These are phyloP conservation scores for Xestia ashworthii DNA, from an alignment of 2,888 invertebrate species.

Conservation along the genomic window DNA sequence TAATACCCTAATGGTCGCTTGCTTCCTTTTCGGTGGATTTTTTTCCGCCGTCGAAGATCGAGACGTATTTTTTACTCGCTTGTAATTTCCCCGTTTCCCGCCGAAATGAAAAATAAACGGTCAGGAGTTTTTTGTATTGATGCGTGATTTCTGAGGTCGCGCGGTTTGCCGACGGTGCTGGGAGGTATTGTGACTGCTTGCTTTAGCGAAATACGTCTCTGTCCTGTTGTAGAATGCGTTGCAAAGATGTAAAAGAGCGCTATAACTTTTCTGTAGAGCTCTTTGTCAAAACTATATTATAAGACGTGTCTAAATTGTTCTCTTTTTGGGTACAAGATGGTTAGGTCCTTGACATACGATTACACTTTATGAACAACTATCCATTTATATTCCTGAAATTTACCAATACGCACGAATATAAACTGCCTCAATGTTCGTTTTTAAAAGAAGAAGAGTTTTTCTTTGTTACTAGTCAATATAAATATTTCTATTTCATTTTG, in stretches of 20 bases:
- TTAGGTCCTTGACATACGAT: not conserved
- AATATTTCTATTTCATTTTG: not conserved
- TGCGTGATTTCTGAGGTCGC: constrained; percentile 72
- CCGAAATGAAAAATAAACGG: constrained; percentile 85
- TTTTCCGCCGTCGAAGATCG: constrained; percentile 86
- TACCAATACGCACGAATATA: not conserved
- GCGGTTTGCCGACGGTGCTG: constrained; percentile 10
- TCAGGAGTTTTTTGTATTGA: constrained; percentile 76
- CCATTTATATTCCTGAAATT: not conserved
- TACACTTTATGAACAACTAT: not conserved
- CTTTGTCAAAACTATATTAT: not conserved
- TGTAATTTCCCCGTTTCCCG: constrained; percentile 88
- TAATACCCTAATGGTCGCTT: constrained; percentile 90
- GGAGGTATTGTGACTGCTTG: constrained; percentile 8
- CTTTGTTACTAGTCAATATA: not conserved
- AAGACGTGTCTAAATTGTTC: not conserved
- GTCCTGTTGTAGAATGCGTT: not conserved
- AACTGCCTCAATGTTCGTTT: not conserved
- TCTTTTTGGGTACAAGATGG: not conserved
- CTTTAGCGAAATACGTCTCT: not conserved
- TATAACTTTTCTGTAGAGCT: not conserved
- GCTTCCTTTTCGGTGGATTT: constrained; percentile 89
- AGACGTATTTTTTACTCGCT: constrained; percentile 87
- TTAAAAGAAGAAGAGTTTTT: not conserved
- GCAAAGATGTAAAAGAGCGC: not conserved